A percentile compares a stretch with the other conserved stretches of the same genome.
Conservation (phyloP, 2,888 invertebrate species). For the Oasisia sp. region DNA sequence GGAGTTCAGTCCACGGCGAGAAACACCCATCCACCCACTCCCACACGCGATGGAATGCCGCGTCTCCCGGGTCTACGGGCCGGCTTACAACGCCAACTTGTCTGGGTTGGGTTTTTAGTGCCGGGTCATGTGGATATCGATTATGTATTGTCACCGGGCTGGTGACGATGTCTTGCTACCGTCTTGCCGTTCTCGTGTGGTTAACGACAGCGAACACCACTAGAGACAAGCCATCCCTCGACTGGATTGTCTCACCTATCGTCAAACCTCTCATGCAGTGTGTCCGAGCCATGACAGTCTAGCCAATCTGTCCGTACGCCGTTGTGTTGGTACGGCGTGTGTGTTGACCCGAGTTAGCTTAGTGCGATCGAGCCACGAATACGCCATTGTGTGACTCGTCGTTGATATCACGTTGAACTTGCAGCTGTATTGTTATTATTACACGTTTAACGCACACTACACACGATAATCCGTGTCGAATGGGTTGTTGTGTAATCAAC, state of each 20-base stretch:
- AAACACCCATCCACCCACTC: not conserved
- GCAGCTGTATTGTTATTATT: not conserved
- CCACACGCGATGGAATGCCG: not conserved
- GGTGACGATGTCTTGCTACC: not conserved
- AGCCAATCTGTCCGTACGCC: not conserved
- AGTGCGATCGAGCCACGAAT: not conserved
- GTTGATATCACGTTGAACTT: not conserved
- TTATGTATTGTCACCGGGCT: not conserved
- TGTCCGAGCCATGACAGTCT: not conserved
- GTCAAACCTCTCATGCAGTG: not conserved
- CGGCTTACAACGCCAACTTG: not conserved
- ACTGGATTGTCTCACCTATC: not conserved
- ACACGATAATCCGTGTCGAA: not conserved
- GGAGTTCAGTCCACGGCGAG: not conserved
- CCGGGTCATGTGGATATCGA: not conserved
- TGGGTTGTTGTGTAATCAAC: not conserved
- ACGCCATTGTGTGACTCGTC: not conserved
- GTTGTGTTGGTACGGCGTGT: not conserved
- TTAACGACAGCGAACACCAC: not conserved
- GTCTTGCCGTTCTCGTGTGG: not conserved
- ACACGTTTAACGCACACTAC: not conserved
- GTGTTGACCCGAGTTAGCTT: not conserved
- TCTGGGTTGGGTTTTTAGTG: not conserved
- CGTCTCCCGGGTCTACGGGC: not conserved
- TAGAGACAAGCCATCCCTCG: not conserved